Conservation (phyloP, 2,797 vertebrate species). For the Saxicola maurus region DNA sequence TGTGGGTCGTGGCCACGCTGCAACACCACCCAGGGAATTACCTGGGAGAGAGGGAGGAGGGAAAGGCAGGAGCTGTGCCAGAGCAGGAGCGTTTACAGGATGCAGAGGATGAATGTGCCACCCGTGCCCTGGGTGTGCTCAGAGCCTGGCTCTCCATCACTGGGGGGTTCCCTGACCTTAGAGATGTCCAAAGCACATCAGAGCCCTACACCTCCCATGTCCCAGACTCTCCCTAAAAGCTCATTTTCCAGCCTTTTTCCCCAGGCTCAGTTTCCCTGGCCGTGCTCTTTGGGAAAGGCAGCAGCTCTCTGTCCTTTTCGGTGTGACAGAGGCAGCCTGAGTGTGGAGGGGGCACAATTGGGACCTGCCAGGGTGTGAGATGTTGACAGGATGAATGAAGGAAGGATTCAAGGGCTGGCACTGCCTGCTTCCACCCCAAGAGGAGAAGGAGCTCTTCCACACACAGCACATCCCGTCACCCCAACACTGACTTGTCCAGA, state of each 20-base stretch:
- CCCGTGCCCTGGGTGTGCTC: background rate
- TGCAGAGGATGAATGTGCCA: background rate
- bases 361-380: background rate
- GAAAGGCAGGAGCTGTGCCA: background rate
- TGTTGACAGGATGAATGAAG: background rate
- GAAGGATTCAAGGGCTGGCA: background rate
- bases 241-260: background rate
- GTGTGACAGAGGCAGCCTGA: background rate
- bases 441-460: background rate
- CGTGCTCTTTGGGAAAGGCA: background rate
- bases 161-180: background rate
- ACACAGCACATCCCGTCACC: background rate
- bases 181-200: background rate
- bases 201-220: rapidly evolving
- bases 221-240: background rate
- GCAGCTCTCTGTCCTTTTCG: background rate
- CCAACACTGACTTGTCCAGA: conserved; percentile 35
- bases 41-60: background rate
- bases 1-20: background rate
- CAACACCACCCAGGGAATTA: background rate
- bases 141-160: background rate
- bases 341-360: rapidly evolving
- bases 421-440: background rate
- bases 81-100: background rate
- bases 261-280: background rate